Evolutionary conservation across 2,113 vertebrate species (phyloP).

Genomic region (Pycnonotus jocosus): DNA sequence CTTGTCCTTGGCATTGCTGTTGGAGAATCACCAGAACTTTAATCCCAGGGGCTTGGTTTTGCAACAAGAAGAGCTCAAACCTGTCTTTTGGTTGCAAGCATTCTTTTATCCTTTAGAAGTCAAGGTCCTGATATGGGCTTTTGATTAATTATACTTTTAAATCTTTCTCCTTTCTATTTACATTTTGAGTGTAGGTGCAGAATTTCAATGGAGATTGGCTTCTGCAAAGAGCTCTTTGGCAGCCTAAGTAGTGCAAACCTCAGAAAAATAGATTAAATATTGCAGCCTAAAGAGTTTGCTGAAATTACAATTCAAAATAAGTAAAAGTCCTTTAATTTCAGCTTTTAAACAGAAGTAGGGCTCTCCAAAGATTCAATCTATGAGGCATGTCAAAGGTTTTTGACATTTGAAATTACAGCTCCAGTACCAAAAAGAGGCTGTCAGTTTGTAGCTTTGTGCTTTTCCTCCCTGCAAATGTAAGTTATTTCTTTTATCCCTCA

Average conservation of each 20-base stretch:
- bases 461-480: neutral
- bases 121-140: neutral
- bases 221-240: neutral
- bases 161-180: neutral
- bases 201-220: neutral
- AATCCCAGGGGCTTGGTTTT: neutral
- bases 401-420: constrained; percentile 10
- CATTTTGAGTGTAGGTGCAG: neutral
- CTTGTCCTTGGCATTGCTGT: neutral
- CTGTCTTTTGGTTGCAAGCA: neutral
- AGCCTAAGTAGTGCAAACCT: neutral
- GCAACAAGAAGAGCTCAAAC: neutral
- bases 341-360: neutral
- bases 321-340: neutral
- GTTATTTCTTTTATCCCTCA: neutral
- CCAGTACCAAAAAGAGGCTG: neutral
- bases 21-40: neutral
- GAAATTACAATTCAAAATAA: constrained; percentile 14
- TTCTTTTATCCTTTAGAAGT: neutral
- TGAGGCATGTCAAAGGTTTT: neutral
- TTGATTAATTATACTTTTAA: constrained; percentile 13
- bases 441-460: neutral
- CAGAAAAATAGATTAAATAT: neutral
- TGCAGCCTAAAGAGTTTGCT: neutral
- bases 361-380: neutral